phyloP scores from a whole-genome alignment of 1,140 invertebrate genomes.

The Orius laevigatus region DNA sequence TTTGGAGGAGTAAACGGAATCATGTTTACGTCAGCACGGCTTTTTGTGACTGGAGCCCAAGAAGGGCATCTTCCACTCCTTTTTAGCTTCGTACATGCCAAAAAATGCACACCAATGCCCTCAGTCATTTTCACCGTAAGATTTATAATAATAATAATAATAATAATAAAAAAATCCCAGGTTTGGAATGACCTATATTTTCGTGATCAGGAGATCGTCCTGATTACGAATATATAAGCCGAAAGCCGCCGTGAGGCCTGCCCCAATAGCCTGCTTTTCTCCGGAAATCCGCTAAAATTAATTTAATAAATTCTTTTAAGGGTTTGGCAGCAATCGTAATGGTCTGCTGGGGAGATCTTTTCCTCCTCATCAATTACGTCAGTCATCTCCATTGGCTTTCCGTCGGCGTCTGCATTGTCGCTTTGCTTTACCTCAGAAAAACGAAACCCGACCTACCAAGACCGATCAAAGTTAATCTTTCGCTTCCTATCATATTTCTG shows the following conservation, averaged over 20 bases:
- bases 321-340: constrained; percentile 53
- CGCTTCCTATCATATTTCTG: constrained; percentile 35
- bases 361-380: constrained; percentile 59
- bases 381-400: constrained; percentile 67
- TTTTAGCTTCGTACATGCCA: constrained; percentile 58
- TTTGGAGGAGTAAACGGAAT: constrained; percentile 85
- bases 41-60: constrained; percentile 59
- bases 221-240: too few species aligned
- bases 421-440: constrained; percentile 59
- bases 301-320: constrained; percentile 29
- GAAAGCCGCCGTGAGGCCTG: too few species aligned
- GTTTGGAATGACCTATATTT: too few species aligned
- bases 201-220: too few species aligned
- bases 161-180: background rate
- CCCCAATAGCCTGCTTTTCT: too few species aligned
- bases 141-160: background rate
- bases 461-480: constrained; percentile 59
- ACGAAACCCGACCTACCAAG: constrained; percentile 53
- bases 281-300: background rate
- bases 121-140: constrained; percentile 60
- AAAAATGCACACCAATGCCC: constrained; percentile 62
- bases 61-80: constrained; percentile 67
- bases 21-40: constrained; percentile 70
- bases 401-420: constrained; percentile 53
- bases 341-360: constrained; percentile 52